A percentile compares a stretch with the other conserved stretches of the same genome.
Conservation (phyloP, 2,888 invertebrate genomes). For the Synergus japonicus region DNA sequence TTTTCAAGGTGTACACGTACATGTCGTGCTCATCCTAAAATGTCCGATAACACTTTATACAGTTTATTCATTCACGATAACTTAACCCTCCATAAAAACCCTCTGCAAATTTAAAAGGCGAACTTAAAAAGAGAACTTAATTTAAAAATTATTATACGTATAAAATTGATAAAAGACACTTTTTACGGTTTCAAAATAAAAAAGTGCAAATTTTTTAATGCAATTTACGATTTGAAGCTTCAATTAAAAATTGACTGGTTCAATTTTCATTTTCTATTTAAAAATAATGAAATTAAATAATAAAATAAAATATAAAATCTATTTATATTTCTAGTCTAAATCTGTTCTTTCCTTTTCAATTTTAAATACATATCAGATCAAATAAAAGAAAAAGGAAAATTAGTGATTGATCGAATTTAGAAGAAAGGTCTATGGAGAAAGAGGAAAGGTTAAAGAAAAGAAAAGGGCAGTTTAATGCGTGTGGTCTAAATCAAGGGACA, state of each 20-base stretch:
- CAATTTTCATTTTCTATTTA: too few species aligned
- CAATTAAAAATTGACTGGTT: too few species aligned
- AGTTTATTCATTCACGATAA: conserved; percentile 33
- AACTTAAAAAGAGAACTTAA: neutral
- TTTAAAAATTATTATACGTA: neutral
- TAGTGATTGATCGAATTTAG: conserved; percentile 31
- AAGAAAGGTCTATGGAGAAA: conserved; percentile 45
- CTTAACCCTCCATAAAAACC: neutral
- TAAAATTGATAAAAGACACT: neutral
- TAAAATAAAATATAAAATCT: too few species aligned
- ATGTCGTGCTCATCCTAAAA: conserved; percentile 30
- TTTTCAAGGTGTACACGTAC: conserved; percentile 37
- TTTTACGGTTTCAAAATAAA: neutral
- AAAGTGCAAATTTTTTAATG: neutral
- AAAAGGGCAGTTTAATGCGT: conserved; percentile 68
- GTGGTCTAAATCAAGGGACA: conserved; percentile 69
- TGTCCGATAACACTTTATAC: conserved; percentile 38
- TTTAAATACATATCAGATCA: too few species aligned
- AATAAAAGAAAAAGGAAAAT: neutral
- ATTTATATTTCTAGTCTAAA: too few species aligned
- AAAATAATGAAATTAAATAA: too few species aligned
- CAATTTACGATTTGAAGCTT: too few species aligned
- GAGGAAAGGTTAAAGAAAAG: conserved; percentile 54
- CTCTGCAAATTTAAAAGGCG: conserved; percentile 12
- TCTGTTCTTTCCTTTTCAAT: too few species aligned